These are phyloP conservation scores for Lordiphosa fenestrarum DNA, from an alignment of 2,888 invertebrate genomes.

Conservation along the genomic window DNA sequence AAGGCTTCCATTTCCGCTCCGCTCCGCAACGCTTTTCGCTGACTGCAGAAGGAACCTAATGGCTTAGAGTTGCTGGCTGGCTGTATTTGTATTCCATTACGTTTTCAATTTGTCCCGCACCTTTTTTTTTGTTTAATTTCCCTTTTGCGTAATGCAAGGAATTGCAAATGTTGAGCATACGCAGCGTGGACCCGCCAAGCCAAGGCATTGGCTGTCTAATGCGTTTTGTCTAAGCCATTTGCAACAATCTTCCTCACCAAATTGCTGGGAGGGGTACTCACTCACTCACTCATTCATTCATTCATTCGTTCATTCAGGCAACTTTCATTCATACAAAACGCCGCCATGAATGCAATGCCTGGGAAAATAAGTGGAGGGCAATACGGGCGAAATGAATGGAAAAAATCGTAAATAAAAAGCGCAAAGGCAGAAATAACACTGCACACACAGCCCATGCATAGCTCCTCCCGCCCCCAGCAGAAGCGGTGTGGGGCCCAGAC, in stretches of 20 bases:
- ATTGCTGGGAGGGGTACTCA: constrained; percentile 14
- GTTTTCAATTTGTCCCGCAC: constrained; percentile 49
- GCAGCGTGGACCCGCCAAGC: constrained; percentile 37
- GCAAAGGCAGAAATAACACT: constrained; percentile 62
- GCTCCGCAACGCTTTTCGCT: constrained; percentile 6
- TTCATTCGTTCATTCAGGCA: constrained; percentile 48
- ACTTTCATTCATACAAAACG: constrained; percentile 69
- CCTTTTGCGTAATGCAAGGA: constrained; percentile 56
- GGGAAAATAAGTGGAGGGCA: constrained; percentile 32
- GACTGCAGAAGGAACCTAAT: constrained; percentile 3
- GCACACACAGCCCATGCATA: constrained; percentile 27
- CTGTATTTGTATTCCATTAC: constrained; percentile 66
- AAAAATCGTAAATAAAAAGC: constrained; percentile 72
- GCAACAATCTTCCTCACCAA: constrained; percentile 57
- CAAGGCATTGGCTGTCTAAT: constrained; percentile 35
- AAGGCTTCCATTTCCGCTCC: constrained; percentile 30
- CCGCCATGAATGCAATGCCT: constrained; percentile 49
- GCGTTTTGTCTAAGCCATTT: constrained; percentile 63
- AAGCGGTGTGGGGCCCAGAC: constrained; percentile 13
- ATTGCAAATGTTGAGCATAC: constrained; percentile 70
- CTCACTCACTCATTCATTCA: constrained; percentile 62
- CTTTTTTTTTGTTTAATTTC: constrained; percentile 49
- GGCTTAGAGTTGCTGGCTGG: constrained; percentile 3
- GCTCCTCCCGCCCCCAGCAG: constrained; percentile 45
- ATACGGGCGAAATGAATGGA: constrained; percentile 37